phyloP scores from a whole-genome alignment of 2,113 vertebrate genomes.

The Strix uralensis region DNA sequence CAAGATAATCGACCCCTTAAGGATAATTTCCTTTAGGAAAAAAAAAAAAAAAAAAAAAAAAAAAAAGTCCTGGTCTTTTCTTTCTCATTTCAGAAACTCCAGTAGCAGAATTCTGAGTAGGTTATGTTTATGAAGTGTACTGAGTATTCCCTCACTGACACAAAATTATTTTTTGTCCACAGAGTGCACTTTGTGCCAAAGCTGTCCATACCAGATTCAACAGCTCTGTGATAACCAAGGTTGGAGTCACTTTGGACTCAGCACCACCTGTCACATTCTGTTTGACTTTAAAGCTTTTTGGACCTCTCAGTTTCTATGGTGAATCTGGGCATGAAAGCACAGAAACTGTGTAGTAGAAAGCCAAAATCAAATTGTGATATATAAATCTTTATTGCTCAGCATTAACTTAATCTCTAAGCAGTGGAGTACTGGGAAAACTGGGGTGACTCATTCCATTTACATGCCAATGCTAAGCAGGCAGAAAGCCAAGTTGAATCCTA shows the following conservation, averaged over 20 bases:
- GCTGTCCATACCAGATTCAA: not conserved
- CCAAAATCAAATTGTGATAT: not conserved
- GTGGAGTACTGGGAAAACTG: not conserved
- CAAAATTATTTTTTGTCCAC: not conserved
- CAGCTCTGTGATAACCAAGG: not conserved
- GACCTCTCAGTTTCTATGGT: not conserved
- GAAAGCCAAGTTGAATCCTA: not conserved
- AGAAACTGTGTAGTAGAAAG: not conserved
- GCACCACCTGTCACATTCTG: not conserved
- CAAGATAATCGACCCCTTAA: not conserved
- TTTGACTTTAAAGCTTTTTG: not conserved
- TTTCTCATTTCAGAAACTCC: not conserved
- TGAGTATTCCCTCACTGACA: not conserved
- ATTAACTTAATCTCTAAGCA: not conserved
- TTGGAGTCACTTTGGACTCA: not conserved
- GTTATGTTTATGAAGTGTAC: not conserved
- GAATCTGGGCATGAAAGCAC: not conserved
- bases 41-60: not conserved
- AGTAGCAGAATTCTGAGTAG: not conserved
- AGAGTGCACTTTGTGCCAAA: not conserved
- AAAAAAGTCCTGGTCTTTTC: rapidly evolving
- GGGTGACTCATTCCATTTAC: not conserved
- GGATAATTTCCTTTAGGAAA: not conserved
- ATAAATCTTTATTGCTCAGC: not conserved
- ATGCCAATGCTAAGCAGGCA: not conserved